phyloP scores from a whole-genome alignment of 2,888 invertebrate genomes.

The Agrilus biguttatus region DNA sequence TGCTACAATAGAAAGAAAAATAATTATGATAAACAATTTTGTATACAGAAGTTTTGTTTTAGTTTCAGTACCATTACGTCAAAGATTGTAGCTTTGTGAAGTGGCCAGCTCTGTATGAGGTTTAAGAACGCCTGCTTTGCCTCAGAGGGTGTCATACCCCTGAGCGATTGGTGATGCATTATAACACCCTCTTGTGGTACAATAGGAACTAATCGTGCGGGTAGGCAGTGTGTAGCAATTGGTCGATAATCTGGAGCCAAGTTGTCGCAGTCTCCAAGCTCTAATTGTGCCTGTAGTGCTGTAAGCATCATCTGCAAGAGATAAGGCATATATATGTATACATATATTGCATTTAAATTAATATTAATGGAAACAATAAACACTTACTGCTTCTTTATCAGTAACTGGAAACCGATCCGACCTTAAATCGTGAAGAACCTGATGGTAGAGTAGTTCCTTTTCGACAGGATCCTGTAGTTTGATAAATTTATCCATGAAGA shows the following conservation, averaged over 20 bases:
- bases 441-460: slow-evolving; percentile 86
- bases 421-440: slow-evolving; percentile 78
- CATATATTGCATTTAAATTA: not conserved
- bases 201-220: slow-evolving; percentile 64
- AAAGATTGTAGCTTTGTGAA: slow-evolving; percentile 85
- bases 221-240: slow-evolving; percentile 68
- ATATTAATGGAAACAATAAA: not conserved
- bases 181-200: slow-evolving; percentile 74
- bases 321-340: not conserved
- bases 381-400: slow-evolving; percentile 82
- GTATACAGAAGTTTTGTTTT: not conserved
- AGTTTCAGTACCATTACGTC: slow-evolving; percentile 73
- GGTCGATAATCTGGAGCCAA: slow-evolving; percentile 46
- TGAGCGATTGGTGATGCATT: slow-evolving; percentile 79
- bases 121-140: slow-evolving; percentile 88
- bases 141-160: slow-evolving; percentile 73
- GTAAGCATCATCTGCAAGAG: slow-evolving; percentile 75
- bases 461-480: slow-evolving; percentile 76
- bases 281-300: slow-evolving; percentile 85
- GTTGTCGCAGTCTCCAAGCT: slow-evolving; percentile 70
- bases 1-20: slow-evolving; percentile 43
- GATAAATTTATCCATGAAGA: slow-evolving; percentile 67
- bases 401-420: slow-evolving; percentile 86
- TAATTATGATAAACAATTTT: not conserved
- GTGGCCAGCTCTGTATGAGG: slow-evolving; percentile 84